Evolutionary conservation across 2,113 vertebrate genomes (phyloP).

Genomic region (Pelecanus crispus): DNA sequence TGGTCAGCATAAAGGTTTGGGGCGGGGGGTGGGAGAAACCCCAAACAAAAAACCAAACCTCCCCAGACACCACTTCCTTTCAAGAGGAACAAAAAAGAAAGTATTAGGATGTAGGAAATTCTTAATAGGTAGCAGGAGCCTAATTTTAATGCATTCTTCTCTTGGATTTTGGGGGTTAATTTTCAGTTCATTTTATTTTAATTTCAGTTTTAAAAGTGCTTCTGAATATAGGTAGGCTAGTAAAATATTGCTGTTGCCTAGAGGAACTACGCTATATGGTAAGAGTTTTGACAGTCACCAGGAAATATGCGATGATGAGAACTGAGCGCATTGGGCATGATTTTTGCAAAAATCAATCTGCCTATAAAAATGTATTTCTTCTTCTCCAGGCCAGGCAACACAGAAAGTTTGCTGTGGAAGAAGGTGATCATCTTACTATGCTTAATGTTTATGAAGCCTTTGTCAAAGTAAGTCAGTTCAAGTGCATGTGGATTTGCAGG

Average conservation of each 20-base stretch:
- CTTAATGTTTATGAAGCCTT: constrained; percentile 97
- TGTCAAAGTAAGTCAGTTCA: constrained; percentile 82
- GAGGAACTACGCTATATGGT: background rate
- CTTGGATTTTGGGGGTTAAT: background rate
- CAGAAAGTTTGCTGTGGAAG: constrained; percentile 95
- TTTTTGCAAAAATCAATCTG: background rate
- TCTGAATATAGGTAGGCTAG: background rate
- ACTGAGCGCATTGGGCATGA: background rate
- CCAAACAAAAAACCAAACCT: background rate
- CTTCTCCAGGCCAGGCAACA: constrained; percentile 84
- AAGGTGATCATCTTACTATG: constrained; percentile 98
- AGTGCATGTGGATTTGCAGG: background rate
- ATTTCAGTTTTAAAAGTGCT: background rate
- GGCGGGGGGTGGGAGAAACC: too few species aligned
- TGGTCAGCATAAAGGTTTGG: background rate
- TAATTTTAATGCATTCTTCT: background rate
- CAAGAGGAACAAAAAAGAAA: background rate
- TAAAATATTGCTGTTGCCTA: background rate
- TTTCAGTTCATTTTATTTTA: background rate
- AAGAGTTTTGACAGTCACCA: background rate
- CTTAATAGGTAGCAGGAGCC: background rate
- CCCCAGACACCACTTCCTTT: background rate
- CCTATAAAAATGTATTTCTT: background rate
- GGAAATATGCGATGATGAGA: background rate
- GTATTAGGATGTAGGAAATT: background rate